Evolutionary conservation across 2,797 vertebrate genomes (phyloP), one percentile per base, ranked within the genome.

Genomic region (Sebastiscus albofasciatus): DNA sequence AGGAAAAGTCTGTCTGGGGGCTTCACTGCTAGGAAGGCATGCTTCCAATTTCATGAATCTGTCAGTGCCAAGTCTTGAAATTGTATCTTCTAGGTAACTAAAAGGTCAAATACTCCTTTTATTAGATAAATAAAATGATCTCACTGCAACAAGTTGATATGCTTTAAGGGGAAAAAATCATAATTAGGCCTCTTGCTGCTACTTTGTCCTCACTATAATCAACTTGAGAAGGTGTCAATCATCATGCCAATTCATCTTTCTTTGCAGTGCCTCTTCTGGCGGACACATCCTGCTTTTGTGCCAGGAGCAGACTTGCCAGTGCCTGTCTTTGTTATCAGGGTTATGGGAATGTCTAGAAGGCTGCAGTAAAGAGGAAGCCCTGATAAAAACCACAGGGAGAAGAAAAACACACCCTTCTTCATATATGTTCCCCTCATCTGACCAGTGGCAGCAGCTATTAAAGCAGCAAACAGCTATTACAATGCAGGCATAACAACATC

Each of bases 1-100:
- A 70, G 69, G 79, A 88, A 87, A 78, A 46, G 59, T 70, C 27
- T 83, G 72, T 42, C 79, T 2, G 1, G 29, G 29, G 39, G 24
- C 1, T 55, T 16, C 4, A 16, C 22, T 36, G n/a, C 2, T 18
- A n/a, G 22, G 64, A 46, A 67, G 29, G 8, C 22, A 56, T 4
- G 1, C 31, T 22, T 62, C 20, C 31, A 34, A 34, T 34, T 22
- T 13, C 5, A n/a, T 13, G 49, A 52, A 52, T 52, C 18, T 52
- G 49, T 9, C 8, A 9, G 49, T 4, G 18, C 49, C 8, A 8
- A n/a, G 13, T 16, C 16, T 31, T 60, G 18, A 61, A 61, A 61
- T 52, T 46, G 14, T 46, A 46, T 46, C 42, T 46, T 46, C 18
- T 46, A 46, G 16, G 7, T 16, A 46, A 46, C 42, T 18, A 18